These are phyloP conservation scores for Tetrax tetrax DNA, from an alignment of 2,113 vertebrate species.

Conservation along the genomic window DNA sequence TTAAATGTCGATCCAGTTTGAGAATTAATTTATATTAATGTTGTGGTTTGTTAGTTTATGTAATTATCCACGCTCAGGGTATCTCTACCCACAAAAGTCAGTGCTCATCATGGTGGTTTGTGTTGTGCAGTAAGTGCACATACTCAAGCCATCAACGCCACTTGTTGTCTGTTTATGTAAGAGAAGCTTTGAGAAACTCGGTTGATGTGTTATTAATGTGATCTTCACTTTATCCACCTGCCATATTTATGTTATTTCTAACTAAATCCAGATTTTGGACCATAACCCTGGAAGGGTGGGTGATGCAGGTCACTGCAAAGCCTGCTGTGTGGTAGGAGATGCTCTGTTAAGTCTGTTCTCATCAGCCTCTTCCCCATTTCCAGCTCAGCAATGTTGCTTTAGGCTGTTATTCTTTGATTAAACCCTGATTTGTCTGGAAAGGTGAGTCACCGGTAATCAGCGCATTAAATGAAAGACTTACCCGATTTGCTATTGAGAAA, in stretches of 20 bases:
- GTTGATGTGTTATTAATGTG: background rate
- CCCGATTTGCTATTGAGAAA: background rate
- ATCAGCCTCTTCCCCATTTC: background rate
- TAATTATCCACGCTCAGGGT: background rate
- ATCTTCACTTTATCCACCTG: background rate
- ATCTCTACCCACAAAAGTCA: background rate
- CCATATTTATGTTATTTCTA: background rate
- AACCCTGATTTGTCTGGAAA: constrained; percentile 17
- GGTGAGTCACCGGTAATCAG: constrained; percentile 43
- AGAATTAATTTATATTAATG: background rate
- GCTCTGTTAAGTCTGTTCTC: background rate
- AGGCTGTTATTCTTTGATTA: constrained; percentile 19
- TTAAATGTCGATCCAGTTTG: background rate
- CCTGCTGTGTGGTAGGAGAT: background rate
- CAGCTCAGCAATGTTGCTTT: background rate
- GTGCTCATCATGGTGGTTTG: rapidly evolving
- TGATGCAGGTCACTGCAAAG: background rate
- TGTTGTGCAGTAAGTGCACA: background rate
- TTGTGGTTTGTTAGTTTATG: background rate
- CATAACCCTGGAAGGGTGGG: background rate
- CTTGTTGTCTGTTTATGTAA: background rate
- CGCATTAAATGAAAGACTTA: background rate
- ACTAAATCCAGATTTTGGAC: background rate
- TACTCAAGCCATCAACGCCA: no score
- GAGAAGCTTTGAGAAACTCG: background rate